Evolutionary conservation across 2,797 vertebrate species (phyloP).

Genomic region (Pantherophis vulpinus): DNA sequence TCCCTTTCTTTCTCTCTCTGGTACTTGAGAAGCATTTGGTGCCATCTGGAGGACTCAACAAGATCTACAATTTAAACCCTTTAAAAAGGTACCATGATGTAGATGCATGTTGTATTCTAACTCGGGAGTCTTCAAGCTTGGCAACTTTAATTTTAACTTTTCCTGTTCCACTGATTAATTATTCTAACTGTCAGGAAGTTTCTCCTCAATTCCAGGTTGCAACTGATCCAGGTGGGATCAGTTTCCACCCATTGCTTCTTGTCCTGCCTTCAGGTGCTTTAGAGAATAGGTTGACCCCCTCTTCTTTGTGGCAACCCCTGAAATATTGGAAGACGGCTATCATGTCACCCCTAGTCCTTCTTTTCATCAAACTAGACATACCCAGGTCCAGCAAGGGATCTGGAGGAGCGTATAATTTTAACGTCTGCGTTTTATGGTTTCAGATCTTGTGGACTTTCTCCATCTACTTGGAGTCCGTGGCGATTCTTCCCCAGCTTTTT

Average conservation of each 20-base stretch:
- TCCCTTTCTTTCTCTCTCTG: not conserved
- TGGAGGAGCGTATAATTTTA: not conserved
- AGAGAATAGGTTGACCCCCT: not conserved
- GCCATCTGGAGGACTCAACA: slow-evolving; percentile 51
- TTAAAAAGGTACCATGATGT: not conserved
- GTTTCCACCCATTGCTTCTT: no score
- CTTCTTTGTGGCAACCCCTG: not conserved
- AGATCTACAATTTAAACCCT: slow-evolving; percentile 9
- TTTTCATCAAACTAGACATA: no score
- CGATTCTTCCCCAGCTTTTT: slow-evolving; percentile 95
- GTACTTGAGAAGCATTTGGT: slow-evolving; percentile 21
- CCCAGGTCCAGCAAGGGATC: no score
- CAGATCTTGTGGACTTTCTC: slow-evolving; percentile 98
- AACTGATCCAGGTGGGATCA: no score
- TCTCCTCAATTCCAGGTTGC: not conserved
- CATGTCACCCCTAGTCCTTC: no score
- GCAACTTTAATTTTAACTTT: not conserved
- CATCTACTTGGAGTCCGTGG: slow-evolving; percentile 94
- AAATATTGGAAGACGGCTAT: no score
- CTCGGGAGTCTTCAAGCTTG: not conserved
- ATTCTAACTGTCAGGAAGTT: not conserved
- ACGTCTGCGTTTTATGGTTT: not conserved
- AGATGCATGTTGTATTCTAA: not conserved
- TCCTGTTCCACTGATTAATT: not conserved
- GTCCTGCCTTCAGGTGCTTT: no score